Percentiles rank a stretch among this genome's conserved stretches.
Evolutionary conservation across 2,888 invertebrate species (phyloP).

Genomic region (Ecliptopera silaceata): DNA sequence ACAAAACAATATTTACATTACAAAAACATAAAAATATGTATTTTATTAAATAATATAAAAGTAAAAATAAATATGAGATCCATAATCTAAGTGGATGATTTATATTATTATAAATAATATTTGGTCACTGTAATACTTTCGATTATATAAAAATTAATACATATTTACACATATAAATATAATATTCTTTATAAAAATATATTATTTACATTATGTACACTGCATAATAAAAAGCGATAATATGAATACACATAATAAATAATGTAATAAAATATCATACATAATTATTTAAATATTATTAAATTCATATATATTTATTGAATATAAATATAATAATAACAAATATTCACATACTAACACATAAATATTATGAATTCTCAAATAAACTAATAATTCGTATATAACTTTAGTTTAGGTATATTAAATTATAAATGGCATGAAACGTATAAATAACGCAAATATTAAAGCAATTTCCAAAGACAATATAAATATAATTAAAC

Average conservation of each 20-base stretch:
- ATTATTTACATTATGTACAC: constrained; percentile 52
- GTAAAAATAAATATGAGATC: constrained; percentile 59
- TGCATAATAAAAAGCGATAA: constrained; percentile 12
- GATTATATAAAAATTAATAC: constrained; percentile 42
- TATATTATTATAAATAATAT: constrained; percentile 47
- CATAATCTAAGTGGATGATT: constrained; percentile 42
- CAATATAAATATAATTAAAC: constrained; percentile 43
- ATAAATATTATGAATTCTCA: constrained; percentile 2
- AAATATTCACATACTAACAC: constrained; percentile 15
- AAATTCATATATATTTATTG: constrained; percentile 35
- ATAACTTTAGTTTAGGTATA: neutral
- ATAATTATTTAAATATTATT: constrained; percentile 6
- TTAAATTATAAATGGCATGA: constrained; percentile 20
- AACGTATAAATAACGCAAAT: constrained; percentile 32
- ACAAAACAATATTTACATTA: constrained; percentile 58
- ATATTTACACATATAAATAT: constrained; percentile 44
- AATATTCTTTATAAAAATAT: constrained; percentile 63
- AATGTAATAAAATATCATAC: neutral
- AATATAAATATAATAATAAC: constrained; percentile 19
- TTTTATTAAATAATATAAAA: constrained; percentile 32
- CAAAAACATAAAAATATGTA: constrained; percentile 34
- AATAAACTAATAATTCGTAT: neutral
- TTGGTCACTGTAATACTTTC: constrained; percentile 48
- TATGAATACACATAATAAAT: constrained; percentile 14
- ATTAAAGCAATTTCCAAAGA: constrained; percentile 79